Evolutionary conservation across 2,797 vertebrate species (phyloP), one percentile per base, ranked within the genome.

Genomic region (Malurus splendens): DNA sequence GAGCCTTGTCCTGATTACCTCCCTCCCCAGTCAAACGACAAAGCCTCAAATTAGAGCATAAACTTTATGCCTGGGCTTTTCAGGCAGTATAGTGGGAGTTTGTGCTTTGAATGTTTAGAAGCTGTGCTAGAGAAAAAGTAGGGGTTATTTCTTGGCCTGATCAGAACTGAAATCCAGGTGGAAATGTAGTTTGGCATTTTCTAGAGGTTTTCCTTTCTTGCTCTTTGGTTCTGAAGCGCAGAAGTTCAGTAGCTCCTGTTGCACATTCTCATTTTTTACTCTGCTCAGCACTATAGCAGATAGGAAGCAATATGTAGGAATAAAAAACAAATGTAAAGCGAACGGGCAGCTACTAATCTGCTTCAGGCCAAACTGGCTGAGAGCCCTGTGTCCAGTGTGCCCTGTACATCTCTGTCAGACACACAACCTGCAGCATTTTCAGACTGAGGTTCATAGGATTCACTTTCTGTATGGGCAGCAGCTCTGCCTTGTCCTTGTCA

Each of bases 41-140:
- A 79, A 90, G 61, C 85, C 65, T 94, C 89, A 94, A 83, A 90
- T 89, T 83, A 76, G 83, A 76, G 90, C 42, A 83, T 87, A 87
- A 95, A 87, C 62, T 81, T 90, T 55, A 56, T 42, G 66, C 62
- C 22, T 82, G 39, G 41, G 42, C 12, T 91, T 91, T 85, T 64
- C 24, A 77, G 59, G 38, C 56, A 75, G 54, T 22, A 0, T 36
- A 67, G 28, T 45, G 48, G n/a, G 59, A 78, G 52, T 47, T 14
- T 77, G 59, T 87, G 76, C 56, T 82, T 52, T 75, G 76, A 89
- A 62, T 81, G 41, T 32, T 83, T 65, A 83, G 79, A 81, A 70
- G 27, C 52, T 0, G 0, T 4, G 3, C 23, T 18, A 7, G 4
- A 30, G 28, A 48, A 62, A 59, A 75, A 32, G 23, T 39, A 28